Conservation (phyloP, 2,888 invertebrate species). For the Sicus ferrugineus region DNA sequence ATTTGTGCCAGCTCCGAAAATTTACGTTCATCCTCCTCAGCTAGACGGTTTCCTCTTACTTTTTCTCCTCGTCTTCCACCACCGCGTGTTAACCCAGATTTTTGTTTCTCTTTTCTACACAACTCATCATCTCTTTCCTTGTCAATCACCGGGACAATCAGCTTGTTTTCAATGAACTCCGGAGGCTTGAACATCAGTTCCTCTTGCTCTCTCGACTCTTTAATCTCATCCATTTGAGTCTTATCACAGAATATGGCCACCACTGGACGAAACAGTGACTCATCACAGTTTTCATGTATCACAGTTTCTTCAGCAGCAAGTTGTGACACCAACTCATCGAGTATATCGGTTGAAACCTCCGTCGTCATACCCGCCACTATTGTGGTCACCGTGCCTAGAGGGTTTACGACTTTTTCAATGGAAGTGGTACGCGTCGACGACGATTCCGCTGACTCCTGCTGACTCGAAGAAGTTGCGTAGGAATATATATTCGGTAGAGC, state of each 20-base stretch:
- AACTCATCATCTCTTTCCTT: conserved; percentile 59
- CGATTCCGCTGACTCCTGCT: neutral
- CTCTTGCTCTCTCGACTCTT: conserved; percentile 45
- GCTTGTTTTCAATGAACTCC: conserved; percentile 56
- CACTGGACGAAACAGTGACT: conserved; percentile 74
- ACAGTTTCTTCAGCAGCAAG: conserved; percentile 58
- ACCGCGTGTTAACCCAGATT: conserved; percentile 13
- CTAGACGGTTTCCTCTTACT: neutral
- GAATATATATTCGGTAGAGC: conserved; percentile 53
- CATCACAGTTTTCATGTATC: conserved; percentile 72
- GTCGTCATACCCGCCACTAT: conserved; percentile 58
- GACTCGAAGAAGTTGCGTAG: neutral
- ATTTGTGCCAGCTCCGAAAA: conserved; percentile 36
- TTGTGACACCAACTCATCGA: conserved; percentile 58
- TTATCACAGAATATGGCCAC: conserved; percentile 66
- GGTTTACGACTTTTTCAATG: conserved; percentile 73
- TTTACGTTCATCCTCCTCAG: conserved; percentile 30
- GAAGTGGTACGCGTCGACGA: conserved; percentile 37
- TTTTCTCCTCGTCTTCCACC: conserved; percentile 31
- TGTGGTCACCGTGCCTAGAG: conserved; percentile 74
- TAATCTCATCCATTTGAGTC: conserved; percentile 44
- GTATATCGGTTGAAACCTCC: conserved; percentile 55
- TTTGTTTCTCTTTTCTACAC: conserved; percentile 51
- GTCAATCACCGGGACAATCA: conserved; percentile 64
- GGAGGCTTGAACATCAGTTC: conserved; percentile 52